phyloP scores from a whole-genome alignment of 2,888 invertebrate species.

The Tiliacea aurago region DNA sequence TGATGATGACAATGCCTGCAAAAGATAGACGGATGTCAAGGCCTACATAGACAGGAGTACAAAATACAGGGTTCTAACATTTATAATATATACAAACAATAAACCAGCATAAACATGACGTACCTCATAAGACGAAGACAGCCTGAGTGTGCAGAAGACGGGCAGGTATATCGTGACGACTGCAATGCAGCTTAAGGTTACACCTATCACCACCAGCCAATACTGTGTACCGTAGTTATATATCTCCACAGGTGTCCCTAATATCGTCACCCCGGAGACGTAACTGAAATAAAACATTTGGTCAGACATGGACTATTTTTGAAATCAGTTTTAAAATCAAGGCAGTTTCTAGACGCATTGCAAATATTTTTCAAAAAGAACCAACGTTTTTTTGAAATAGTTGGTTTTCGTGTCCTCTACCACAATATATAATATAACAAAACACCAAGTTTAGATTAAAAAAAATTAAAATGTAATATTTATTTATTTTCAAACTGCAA shows the following conservation, averaged over 20 bases:
- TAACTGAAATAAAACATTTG: conserved; percentile 90
- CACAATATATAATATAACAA: no score
- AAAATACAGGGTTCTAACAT: no score
- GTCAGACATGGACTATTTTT: background rate
- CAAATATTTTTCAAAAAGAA: no score
- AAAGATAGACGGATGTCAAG: no score
- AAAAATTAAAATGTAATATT: no score
- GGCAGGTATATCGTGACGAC: conserved; percentile 94
- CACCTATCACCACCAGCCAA: conserved; percentile 93
- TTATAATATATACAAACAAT: no score
- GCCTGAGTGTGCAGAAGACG: conserved; percentile 94
- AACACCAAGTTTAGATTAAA: no score
- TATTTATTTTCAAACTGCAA: no score
- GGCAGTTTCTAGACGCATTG: background rate
- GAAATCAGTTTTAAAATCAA: background rate
- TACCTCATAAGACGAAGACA: conserved; percentile 96
- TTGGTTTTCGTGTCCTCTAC: background rate
- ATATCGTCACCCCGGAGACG: conserved; percentile 96
- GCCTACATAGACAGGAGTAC: no score
- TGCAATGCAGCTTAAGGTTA: conserved; percentile 92
- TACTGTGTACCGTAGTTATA: conserved; percentile 96
- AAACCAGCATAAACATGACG: conserved; percentile 51
- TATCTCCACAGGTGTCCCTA: conserved; percentile 96
- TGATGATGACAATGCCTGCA: no score
- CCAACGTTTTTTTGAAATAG: background rate